These are phyloP conservation scores for Coregonus ussuriensis DNA, from an alignment of 2,797 vertebrate species.

Conservation along the genomic window DNA sequence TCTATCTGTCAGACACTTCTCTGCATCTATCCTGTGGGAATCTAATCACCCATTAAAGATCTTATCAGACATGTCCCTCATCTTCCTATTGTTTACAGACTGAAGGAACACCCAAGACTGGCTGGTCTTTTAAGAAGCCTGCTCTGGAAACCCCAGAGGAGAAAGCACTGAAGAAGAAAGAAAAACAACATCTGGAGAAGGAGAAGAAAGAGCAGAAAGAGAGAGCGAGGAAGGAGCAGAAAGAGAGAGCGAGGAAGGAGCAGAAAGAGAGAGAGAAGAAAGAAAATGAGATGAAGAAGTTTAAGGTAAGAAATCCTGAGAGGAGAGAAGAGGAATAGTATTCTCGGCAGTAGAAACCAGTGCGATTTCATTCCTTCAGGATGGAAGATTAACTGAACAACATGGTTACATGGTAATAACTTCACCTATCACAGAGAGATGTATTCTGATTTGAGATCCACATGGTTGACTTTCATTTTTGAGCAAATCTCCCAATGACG, in stretches of 20 bases:
- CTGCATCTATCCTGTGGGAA: neutral
- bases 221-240: constrained; percentile 70
- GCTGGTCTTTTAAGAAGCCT: constrained; percentile 68
- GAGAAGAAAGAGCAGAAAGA: constrained; percentile 75
- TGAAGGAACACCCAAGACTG: constrained; percentile 60
- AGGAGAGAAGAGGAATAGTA: too few species aligned
- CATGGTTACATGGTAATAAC: neutral
- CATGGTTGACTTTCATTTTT: too few species aligned
- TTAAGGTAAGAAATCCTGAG: constrained; percentile 63
- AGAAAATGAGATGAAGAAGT: constrained; percentile 66
- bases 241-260: constrained; percentile 52
- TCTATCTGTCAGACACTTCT: neutral
- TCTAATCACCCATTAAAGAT: neutral
- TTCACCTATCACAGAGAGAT: neutral
- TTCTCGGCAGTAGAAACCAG: constrained; percentile 57
- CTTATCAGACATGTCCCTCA: constrained; percentile 11
- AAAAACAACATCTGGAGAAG: constrained; percentile 74
- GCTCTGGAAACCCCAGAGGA: constrained; percentile 57
- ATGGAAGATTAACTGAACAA: neutral
- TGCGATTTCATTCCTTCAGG: constrained; percentile 69
- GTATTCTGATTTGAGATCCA: neutral
- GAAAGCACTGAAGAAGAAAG: constrained; percentile 77
- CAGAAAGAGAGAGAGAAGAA: constrained; percentile 63
- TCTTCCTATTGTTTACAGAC: constrained; percentile 58
- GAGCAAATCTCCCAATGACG: too few species aligned